These are phyloP conservation scores for Halictus quadricinctus DNA, from an alignment of 2,888 invertebrate species.

Conservation along the genomic window DNA sequence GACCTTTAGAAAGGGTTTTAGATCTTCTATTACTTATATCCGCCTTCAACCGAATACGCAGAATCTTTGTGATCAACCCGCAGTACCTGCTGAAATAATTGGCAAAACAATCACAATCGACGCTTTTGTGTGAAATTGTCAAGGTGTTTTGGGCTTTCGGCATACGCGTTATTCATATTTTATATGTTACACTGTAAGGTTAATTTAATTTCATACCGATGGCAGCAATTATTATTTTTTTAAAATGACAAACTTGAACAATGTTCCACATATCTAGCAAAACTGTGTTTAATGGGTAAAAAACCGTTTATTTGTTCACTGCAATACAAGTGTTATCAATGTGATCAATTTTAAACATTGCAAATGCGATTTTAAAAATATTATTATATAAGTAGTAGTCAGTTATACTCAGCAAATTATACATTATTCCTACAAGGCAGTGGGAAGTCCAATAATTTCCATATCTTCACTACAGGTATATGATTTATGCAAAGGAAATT, in stretches of 20 bases:
- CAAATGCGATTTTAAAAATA: conserved; percentile 32
- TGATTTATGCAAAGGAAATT: conserved; percentile 7
- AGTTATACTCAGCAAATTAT: conserved; percentile 23
- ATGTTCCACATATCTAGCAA: conserved; percentile 20
- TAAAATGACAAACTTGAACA: conserved; percentile 22
- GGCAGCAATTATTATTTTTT: conserved; percentile 33
- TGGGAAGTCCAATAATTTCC: conserved; percentile 23
- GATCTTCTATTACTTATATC: conserved; percentile 61
- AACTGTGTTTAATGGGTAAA: conserved; percentile 21
- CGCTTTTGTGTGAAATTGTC: conserved; percentile 55
- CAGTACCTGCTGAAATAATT: conserved; percentile 69
- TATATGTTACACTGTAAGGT: conserved; percentile 52
- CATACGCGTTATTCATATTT: conserved; percentile 44
- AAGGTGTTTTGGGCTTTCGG: conserved; percentile 62
- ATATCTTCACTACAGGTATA: conserved; percentile 28
- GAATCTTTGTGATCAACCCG: conserved; percentile 68
- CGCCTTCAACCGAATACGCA: conserved; percentile 58
- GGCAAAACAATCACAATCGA: conserved; percentile 62
- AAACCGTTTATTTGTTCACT: conserved; percentile 17
- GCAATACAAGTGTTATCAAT: conserved; percentile 8
- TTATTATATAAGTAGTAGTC: conserved; percentile 35
- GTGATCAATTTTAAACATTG: conserved; percentile 28
- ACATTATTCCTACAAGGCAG: conserved; percentile 17
- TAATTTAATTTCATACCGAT: conserved; percentile 45
- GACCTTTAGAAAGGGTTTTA: conserved; percentile 51